Conservation (phyloP, 2,797 vertebrate species). For the Sphenopsis melanotis region DNA sequence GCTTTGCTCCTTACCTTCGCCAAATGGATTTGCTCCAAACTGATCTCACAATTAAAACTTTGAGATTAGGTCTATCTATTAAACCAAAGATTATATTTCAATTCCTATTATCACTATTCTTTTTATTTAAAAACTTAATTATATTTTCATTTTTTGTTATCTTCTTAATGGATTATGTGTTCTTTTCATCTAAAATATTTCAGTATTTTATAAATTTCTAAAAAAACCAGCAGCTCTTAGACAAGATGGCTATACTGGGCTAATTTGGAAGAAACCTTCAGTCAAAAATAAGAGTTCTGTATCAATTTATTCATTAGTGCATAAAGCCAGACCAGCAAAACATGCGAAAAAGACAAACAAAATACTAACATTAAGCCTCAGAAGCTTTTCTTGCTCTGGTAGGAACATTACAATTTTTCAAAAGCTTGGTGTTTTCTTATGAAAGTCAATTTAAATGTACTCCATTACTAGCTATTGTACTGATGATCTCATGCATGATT, state of each 20-base stretch:
- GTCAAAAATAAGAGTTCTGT: not conserved
- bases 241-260: not conserved
- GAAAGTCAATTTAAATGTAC: not conserved
- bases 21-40: not conserved
- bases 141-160: not conserved
- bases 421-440: fast-evolving
- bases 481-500: not conserved
- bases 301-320: not conserved
- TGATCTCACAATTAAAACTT: not conserved
- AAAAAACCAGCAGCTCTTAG: not conserved
- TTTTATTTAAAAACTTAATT: not conserved
- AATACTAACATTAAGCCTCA: not conserved
- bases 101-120: not conserved
- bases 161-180: not conserved
- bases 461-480: not conserved
- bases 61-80: not conserved
- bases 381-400: not conserved
- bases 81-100: not conserved
- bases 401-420: not conserved
- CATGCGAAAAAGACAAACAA: not conserved
- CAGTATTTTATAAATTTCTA: not conserved
- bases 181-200: not conserved
- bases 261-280: not conserved
- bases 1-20: not conserved
- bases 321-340: not conserved